phyloP scores from a whole-genome alignment of 2,888 invertebrate genomes.

The Hypselothyrea guttata region DNA sequence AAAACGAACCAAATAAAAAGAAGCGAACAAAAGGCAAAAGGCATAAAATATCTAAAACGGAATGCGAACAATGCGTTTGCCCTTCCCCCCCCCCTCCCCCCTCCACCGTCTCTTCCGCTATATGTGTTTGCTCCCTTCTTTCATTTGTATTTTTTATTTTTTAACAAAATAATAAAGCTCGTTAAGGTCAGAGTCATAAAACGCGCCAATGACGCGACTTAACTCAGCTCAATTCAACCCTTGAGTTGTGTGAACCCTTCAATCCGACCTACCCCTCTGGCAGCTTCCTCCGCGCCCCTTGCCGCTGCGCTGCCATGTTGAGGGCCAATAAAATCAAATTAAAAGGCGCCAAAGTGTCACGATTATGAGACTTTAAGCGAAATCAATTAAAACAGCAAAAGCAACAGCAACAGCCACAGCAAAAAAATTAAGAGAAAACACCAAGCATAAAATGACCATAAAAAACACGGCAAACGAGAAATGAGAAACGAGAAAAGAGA shows the following conservation, averaged over 20 bases:
- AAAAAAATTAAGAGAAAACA: conserved; percentile 3
- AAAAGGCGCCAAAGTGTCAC: conserved; percentile 78
- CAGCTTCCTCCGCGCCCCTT: background rate
- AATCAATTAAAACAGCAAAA: conserved; percentile 68
- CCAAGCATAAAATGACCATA: conserved; percentile 11
- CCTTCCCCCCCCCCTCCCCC: conserved; percentile 24
- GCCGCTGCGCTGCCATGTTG: conserved; percentile 45
- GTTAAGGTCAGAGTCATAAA: conserved; percentile 61
- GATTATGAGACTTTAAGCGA: conserved; percentile 75
- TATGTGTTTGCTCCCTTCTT: conserved; percentile 19
- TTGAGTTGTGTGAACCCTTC: conserved; percentile 1
- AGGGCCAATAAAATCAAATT: conserved; percentile 76
- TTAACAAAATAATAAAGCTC: conserved; percentile 66
- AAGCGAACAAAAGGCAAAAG: conserved; percentile 29
- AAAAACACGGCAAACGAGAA: conserved; percentile 4
- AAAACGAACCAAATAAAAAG: too few relatives aligned
- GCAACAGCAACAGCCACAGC: conserved; percentile 2
- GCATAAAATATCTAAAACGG: conserved; percentile 48
- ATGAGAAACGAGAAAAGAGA: background rate
- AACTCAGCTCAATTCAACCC: conserved; percentile 37
- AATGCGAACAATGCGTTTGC: conserved; percentile 42
- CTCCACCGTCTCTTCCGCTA: background rate
- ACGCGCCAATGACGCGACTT: conserved; percentile 69
- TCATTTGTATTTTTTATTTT: conserved; percentile 9
- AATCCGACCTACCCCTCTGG: conserved; percentile 2